These are phyloP conservation scores for Cyclophora punctaria DNA, from an alignment of 2,888 invertebrate genomes.

Conservation along the genomic window DNA sequence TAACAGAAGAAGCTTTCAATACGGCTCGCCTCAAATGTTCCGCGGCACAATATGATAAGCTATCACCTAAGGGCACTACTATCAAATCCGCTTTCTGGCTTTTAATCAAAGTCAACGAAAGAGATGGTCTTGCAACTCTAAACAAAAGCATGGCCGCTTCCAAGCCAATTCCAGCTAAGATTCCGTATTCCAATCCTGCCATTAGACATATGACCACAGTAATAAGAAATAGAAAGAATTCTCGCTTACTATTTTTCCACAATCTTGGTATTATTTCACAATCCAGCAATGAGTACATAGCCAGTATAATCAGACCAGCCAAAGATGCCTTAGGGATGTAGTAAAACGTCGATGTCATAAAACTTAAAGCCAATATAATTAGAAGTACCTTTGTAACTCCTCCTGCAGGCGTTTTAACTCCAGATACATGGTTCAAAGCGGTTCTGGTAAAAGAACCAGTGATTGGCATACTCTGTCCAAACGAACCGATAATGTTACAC, in stretches of 20 bases:
- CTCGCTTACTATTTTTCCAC: conserved; percentile 85
- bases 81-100: conserved; percentile 36
- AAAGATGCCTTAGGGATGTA: conserved; percentile 91
- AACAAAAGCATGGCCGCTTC: conserved; percentile 52
- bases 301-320: conserved; percentile 90
- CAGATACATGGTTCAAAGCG: conserved; percentile 92
- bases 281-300: conserved; percentile 91
- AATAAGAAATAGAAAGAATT: conserved; percentile 37
- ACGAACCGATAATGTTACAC: conserved; percentile 88
- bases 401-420: conserved; percentile 88
- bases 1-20: conserved; percentile 27
- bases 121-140: conserved; percentile 43
- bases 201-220: conserved; percentile 44
- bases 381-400: conserved; percentile 84
- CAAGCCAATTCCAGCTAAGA: conserved; percentile 44
- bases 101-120: conserved; percentile 32
- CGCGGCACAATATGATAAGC: conserved; percentile 53
- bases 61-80: conserved; percentile 41
- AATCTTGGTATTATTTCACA: conserved; percentile 75
- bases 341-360: conserved; percentile 87
- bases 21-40: conserved; percentile 46
- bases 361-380: conserved; percentile 84
- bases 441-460: conserved; percentile 91
- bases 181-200: conserved; percentile 57
- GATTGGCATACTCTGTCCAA: conserved; percentile 90